phyloP scores from a whole-genome alignment of 2,888 invertebrate genomes.

The Ophion ellenae region DNA sequence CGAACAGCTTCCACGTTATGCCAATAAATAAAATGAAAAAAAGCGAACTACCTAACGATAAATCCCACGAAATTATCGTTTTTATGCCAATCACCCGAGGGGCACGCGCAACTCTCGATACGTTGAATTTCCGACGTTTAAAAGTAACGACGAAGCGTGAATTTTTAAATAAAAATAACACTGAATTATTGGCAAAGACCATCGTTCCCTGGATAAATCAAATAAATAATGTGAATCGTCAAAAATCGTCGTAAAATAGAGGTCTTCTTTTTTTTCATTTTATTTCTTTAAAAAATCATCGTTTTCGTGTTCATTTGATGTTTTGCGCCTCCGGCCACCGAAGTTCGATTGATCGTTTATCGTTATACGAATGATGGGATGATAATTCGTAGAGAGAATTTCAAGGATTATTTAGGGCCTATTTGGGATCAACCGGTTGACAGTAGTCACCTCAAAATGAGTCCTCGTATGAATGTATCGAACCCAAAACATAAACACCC shows the following conservation, averaged over 20 bases:
- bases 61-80: slow-evolving; percentile 12
- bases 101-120: neutral
- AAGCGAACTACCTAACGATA: slow-evolving; percentile 15
- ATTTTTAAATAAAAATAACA: neutral
- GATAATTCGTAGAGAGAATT: neutral
- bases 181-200: neutral
- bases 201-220: neutral
- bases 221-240: neutral
- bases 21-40: slow-evolving; percentile 1
- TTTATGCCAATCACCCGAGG: slow-evolving; percentile 6
- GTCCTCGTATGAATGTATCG: no score
- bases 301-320: neutral
- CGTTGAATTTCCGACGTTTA: neutral
- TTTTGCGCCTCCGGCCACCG: no score
- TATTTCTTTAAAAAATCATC: neutral
- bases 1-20: slow-evolving; percentile 14
- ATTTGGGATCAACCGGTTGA: no score
- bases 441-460: no score
- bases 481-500: no score
- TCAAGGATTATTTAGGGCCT: no score
- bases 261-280: neutral
- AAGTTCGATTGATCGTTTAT: no score
- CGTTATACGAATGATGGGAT: neutral
- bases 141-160: neutral
- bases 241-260: neutral